Base-by-base conservation (phyloP, 2,113 vertebrate species). In the Symphodus melops region DNA sequence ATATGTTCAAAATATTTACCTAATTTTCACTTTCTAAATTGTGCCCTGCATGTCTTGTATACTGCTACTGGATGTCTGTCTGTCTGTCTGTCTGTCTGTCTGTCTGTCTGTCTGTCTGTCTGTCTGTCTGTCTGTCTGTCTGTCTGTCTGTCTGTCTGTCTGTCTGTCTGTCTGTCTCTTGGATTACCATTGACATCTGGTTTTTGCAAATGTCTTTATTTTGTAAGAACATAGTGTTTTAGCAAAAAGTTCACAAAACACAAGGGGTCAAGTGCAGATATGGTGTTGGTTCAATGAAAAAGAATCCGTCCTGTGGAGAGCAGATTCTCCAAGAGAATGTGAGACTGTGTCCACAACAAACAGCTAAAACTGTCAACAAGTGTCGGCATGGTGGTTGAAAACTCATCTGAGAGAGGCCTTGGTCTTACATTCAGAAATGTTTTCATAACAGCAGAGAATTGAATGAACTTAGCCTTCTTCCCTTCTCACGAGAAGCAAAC, bases 351-450 rank as follows among this genome's bases (percentile, higher is more conserved):
- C 82, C 82, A 83, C 84, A 70, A 88, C 66, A 83, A 70, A 69
- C 80, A 91, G 90, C 86, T 86, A 90, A 84, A 67, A 49, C 85
- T 89, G 84, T 92, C 91, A 85, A 75, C 73, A 85, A 75, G 41
- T 44, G 23, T 87, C 61, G 63, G 41, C 60, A 82, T 86, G 66
- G 79, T 75, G 71, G 70, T 79, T 88, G 77, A 76, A 89, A 89
- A 81, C 55, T 41, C 75, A 83, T 66, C 77, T 59, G 81, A 81
- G 69, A 66, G n/a, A 46, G 44, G 64, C 48, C 44, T 63, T 36
- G 46, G 64, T 86, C 75, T 84, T 66, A 66, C 62, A 75, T 46
- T 64, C 57, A 82, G 72, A 85, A 74, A 57, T 56, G 86, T 91
- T 92, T 90, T 80, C 82, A 62, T 82, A 89, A 73, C 88, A 90